phyloP scores from a whole-genome alignment of 2,113 vertebrate species.

The Athene noctua region DNA sequence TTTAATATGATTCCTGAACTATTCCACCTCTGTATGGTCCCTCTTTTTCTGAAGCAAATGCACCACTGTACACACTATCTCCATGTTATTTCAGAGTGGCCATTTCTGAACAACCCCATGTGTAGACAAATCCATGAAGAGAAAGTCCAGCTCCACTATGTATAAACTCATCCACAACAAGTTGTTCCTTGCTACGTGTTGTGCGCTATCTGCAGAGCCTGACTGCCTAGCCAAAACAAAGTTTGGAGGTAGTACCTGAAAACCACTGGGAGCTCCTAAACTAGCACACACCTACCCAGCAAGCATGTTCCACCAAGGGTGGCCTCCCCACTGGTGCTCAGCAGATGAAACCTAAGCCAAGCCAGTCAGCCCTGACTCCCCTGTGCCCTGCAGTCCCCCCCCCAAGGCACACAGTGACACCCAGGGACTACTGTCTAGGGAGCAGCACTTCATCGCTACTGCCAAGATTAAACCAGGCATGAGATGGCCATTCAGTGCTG shows the following conservation, averaged over 20 bases:
- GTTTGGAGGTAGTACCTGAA: not conserved
- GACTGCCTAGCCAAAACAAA: not conserved
- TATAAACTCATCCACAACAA: not conserved
- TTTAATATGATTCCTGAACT: not conserved
- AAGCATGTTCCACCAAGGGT: fast-evolving
- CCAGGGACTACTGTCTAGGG: too few species aligned
- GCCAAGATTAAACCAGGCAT: not conserved
- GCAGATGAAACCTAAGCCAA: not conserved
- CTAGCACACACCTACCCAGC: not conserved
- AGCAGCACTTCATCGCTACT: not conserved
- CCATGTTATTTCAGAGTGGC: not conserved
- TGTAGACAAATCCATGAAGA: not conserved
- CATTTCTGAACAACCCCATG: not conserved
- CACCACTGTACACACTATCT: not conserved
- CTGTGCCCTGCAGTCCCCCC: not conserved
- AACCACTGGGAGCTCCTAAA: not conserved
- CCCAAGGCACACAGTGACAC: fast-evolving
- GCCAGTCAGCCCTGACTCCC: not conserved
- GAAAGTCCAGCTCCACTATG: not conserved
- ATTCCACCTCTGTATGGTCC: not conserved
- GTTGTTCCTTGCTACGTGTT: not conserved
- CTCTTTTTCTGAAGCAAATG: not conserved
- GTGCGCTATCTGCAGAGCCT: not conserved
- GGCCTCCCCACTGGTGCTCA: fast-evolving
- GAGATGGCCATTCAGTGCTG: not conserved